Evolutionary conservation across 2,888 invertebrate genomes (phyloP).

Genomic region (Tinea trinotella): DNA sequence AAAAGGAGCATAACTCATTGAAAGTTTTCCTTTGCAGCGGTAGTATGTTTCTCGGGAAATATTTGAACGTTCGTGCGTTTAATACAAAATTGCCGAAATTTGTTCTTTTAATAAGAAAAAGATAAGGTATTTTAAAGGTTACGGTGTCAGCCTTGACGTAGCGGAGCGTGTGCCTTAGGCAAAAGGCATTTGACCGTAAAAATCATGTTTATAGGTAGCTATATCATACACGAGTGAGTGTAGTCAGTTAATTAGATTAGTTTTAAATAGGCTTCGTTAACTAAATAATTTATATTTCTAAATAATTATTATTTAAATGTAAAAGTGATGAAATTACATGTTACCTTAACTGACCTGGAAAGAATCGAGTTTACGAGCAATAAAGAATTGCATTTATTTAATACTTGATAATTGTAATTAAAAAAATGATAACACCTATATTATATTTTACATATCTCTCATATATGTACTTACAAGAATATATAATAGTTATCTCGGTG

Average conservation of each 20-base stretch:
- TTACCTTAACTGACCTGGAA: too few relatives aligned
- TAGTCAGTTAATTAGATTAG: slow-evolving; percentile 9
- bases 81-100: background rate
- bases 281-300: too few relatives aligned
- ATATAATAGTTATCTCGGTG: too few relatives aligned
- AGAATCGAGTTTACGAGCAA: too few relatives aligned
- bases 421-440: too few relatives aligned
- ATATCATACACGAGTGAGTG: slow-evolving; percentile 4
- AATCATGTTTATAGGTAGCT: background rate
- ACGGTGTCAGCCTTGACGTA: background rate
- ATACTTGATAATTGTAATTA: too few relatives aligned
- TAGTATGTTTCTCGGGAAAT: background rate
- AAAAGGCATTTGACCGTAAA: slow-evolving; percentile 9
- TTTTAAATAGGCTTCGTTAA: background rate
- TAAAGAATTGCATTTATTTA: too few relatives aligned
- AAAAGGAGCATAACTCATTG: slow-evolving; percentile 13
- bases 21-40: slow-evolving; percentile 6
- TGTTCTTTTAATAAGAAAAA: background rate
- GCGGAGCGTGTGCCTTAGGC: background rate
- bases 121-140: slow-evolving; percentile 4
- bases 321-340: too few relatives aligned
- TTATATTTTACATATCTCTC: too few relatives aligned
- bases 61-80: background rate
- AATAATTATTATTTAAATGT: too few relatives aligned
- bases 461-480: too few relatives aligned